Evolutionary conservation across 2,113 vertebrate genomes (phyloP).

Genomic region (human (Homo sapiens)): DNA sequence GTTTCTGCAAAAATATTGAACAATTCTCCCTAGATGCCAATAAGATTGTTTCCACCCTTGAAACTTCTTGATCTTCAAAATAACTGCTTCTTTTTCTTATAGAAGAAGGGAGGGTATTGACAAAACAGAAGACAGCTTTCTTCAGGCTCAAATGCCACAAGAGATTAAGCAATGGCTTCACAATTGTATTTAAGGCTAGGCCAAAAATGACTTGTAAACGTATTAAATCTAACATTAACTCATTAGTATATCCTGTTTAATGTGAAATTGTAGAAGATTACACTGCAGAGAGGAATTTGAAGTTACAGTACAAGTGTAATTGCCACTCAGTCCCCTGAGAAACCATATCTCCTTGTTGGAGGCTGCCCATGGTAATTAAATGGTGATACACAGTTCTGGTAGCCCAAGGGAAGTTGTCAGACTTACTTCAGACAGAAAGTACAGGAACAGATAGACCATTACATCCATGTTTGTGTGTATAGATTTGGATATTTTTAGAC

Average conservation of each 20-base stretch:
- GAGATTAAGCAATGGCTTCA: neutral
- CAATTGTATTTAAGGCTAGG: neutral
- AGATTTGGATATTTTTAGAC: too few relatives aligned
- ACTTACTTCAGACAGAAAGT: neutral
- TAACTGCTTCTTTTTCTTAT: neutral
- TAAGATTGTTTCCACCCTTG: neutral
- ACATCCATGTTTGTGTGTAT: neutral
- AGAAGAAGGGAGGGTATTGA: neutral
- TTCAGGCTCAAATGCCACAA: neutral
- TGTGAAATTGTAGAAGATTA: neutral
- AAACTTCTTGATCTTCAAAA: neutral
- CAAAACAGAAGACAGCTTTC: neutral
- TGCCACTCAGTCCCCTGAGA: too few relatives aligned
- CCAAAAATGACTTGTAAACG: neutral
- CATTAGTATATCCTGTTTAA: neutral
- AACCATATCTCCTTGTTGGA: too few relatives aligned
- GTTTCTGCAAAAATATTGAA: constrained; percentile 22
- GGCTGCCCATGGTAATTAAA: too few relatives aligned
- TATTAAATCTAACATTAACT: neutral
- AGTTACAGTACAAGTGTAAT: rapidly evolving
- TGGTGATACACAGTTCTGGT: too few relatives aligned
- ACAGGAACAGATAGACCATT: neutral
- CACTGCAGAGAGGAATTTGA: rapidly evolving
- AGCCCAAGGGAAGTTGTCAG: too few relatives aligned
- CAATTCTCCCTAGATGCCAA: neutral